A percentile compares a stretch with the other conserved stretches of the same genome.
Evolutionary conservation across 2,113 vertebrate genomes (phyloP).

Genomic region (Erythrolamprus reginae): DNA sequence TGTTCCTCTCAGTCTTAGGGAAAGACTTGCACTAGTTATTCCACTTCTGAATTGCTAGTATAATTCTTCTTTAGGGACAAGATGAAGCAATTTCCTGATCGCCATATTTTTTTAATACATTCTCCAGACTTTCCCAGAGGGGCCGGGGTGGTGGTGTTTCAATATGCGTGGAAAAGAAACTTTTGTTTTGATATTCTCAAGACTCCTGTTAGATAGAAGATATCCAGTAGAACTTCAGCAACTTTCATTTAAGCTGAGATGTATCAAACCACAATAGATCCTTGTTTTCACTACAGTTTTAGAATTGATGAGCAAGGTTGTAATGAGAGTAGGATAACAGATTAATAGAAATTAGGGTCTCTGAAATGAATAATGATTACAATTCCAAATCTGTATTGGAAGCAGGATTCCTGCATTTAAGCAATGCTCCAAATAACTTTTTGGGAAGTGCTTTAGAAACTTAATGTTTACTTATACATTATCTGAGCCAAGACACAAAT

Average conservation of each 20-base stretch:
- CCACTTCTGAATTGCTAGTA: not conserved
- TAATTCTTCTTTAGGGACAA: not conserved
- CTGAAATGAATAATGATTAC: not conserved
- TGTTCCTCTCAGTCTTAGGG: not conserved
- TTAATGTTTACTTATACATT: slow-evolving; percentile 6
- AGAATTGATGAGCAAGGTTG: not conserved
- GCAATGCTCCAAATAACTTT: not conserved
- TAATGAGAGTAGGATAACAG: not conserved
- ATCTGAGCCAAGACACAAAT: not conserved
- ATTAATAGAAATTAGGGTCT: not conserved
- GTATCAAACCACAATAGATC: not conserved
- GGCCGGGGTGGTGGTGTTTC: too few species aligned
- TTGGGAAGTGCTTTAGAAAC: slow-evolving; percentile 11
- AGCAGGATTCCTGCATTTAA: not conserved
- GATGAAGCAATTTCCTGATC: not conserved
- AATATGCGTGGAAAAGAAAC: not conserved
- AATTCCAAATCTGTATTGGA: not conserved
- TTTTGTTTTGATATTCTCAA: not conserved
- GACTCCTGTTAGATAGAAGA: not conserved
- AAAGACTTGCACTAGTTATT: not conserved
- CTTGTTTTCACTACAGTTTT: not conserved
- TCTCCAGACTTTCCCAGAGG: not conserved
- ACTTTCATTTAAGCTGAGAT: not conserved
- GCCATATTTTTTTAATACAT: not conserved
- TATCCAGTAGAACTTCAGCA: not conserved